These are phyloP conservation scores for Julus scanicus DNA, from an alignment of 2,888 invertebrate genomes.

Conservation along the genomic window DNA sequence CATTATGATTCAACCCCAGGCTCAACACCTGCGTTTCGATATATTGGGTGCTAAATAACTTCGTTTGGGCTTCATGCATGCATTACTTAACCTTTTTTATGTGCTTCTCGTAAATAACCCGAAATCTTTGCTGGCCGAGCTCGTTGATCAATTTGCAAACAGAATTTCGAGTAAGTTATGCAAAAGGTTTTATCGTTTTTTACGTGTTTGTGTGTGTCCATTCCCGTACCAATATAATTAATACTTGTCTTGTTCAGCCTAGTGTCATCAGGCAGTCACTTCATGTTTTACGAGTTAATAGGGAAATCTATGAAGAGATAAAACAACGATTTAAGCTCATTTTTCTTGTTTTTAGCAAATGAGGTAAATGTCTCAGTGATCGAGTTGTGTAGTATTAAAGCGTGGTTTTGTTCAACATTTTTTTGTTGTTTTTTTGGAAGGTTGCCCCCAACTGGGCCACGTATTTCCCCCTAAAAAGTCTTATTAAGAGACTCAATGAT, in stretches of 20 bases:
- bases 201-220: not conserved
- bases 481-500: constrained; percentile 51
- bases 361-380: constrained; percentile 19
- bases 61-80: not conserved
- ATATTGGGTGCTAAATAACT: constrained; percentile 29
- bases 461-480: constrained; percentile 23
- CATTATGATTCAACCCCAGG: constrained; percentile 11
- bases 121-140: not conserved
- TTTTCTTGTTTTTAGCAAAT: constrained; percentile 25
- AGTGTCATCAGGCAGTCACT: constrained; percentile 15
- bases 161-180: not conserved
- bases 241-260: not conserved
- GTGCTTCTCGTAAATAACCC: not conserved
- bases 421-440: not conserved
- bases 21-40: constrained; percentile 26
- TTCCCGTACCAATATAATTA: constrained; percentile 4
- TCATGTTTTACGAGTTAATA: constrained; percentile 30
- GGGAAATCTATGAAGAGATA: constrained; percentile 21
- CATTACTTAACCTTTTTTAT: constrained; percentile 29
- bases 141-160: not conserved
- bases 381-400: constrained; percentile 22
- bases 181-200: not conserved
- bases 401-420: constrained; percentile 28
- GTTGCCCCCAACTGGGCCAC: constrained; percentile 46
- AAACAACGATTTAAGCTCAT: constrained; percentile 29